A percentile compares a stretch with the other conserved stretches of the same genome.
phyloP scores from a whole-genome alignment of 1,140 invertebrate genomes.

The Venturia canescens region DNA sequence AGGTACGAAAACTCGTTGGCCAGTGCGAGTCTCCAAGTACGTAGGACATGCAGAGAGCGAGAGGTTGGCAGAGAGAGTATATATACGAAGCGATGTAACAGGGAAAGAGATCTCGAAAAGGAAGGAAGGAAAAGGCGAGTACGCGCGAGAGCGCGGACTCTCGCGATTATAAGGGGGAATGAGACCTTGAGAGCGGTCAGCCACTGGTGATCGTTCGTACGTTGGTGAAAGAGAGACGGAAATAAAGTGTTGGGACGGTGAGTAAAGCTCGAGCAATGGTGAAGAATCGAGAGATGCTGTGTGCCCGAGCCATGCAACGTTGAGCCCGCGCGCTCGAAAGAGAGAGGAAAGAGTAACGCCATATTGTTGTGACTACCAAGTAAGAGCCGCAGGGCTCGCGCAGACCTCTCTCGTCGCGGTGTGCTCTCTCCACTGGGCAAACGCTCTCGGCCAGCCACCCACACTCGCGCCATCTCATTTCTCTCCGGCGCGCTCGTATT shows the following conservation, averaged over 20 bases:
- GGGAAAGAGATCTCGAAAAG: slow-evolving; percentile 71
- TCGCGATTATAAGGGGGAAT: slow-evolving; percentile 47
- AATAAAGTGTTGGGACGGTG: neutral
- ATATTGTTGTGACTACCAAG: slow-evolving; percentile 65
- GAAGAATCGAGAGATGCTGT: slow-evolving; percentile 25
- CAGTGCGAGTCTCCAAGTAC: slow-evolving; percentile 17
- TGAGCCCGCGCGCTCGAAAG: too few relatives aligned
- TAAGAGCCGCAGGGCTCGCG: slow-evolving; percentile 42
- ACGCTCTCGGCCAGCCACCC: slow-evolving; percentile 48
- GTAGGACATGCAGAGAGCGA: neutral
- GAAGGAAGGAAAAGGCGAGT: slow-evolving; percentile 61
- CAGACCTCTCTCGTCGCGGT: slow-evolving; percentile 23
- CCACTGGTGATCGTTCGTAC: slow-evolving; percentile 38
- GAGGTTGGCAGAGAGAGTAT: neutral
- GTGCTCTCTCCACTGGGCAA: slow-evolving; percentile 9
- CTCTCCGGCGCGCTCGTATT: neutral
- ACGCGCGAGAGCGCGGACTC: slow-evolving; percentile 13
- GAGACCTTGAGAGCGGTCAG: slow-evolving; percentile 74
- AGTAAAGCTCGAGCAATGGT: slow-evolving; percentile 34
- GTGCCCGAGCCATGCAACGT: too few relatives aligned
- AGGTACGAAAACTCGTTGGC: slow-evolving; percentile 12
- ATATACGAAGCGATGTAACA: slow-evolving; percentile 45
- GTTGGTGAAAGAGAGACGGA: neutral
- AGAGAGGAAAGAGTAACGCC: slow-evolving; percentile 49
- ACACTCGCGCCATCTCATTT: neutral